A percentile compares a stretch with the other conserved stretches of the same genome.
These are phyloP conservation scores for Coleophora flavipennella DNA, from an alignment of 2,888 invertebrate genomes.

Conservation along the genomic window DNA sequence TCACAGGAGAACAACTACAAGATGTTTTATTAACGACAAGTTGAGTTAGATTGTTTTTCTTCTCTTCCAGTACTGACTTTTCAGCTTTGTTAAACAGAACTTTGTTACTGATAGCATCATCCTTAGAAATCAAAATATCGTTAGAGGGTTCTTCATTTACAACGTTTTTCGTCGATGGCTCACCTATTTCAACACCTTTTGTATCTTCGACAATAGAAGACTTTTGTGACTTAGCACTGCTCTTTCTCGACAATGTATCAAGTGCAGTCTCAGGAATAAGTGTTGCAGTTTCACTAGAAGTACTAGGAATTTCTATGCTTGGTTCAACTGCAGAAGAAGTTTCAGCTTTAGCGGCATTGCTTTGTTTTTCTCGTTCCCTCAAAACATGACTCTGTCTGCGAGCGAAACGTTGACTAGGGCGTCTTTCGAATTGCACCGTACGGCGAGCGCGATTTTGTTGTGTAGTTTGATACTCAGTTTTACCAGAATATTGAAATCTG, in stretches of 20 bases:
- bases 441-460: slow-evolving; percentile 91
- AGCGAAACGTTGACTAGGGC: slow-evolving; percentile 97
- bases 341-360: slow-evolving; percentile 38
- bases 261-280: slow-evolving; percentile 29
- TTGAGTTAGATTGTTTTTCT: slow-evolving; percentile 57
- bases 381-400: slow-evolving; percentile 91
- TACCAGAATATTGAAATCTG: slow-evolving; percentile 92
- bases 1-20: slow-evolving; percentile 60
- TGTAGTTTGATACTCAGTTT: slow-evolving; percentile 98
- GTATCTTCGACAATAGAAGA: slow-evolving; percentile 56
- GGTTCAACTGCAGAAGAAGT: slow-evolving; percentile 33
- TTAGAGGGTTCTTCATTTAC: slow-evolving; percentile 50
- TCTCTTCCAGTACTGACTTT: slow-evolving; percentile 46
- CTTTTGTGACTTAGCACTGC: slow-evolving; percentile 72
- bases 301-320: slow-evolving; percentile 38
- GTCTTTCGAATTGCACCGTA: slow-evolving; percentile 95
- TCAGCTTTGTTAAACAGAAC: slow-evolving; percentile 56
- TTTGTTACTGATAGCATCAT: slow-evolving; percentile 64
- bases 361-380: slow-evolving; percentile 82
- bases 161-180: slow-evolving; percentile 50
- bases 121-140: slow-evolving; percentile 55
- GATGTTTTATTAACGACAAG: slow-evolving; percentile 56
- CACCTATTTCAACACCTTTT: slow-evolving; percentile 38
- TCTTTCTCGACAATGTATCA: slow-evolving; percentile 60
- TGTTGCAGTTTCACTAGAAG: slow-evolving; percentile 34